Conservation (phyloP, 2,113 vertebrate genomes). For the Cairina moschata region DNA sequence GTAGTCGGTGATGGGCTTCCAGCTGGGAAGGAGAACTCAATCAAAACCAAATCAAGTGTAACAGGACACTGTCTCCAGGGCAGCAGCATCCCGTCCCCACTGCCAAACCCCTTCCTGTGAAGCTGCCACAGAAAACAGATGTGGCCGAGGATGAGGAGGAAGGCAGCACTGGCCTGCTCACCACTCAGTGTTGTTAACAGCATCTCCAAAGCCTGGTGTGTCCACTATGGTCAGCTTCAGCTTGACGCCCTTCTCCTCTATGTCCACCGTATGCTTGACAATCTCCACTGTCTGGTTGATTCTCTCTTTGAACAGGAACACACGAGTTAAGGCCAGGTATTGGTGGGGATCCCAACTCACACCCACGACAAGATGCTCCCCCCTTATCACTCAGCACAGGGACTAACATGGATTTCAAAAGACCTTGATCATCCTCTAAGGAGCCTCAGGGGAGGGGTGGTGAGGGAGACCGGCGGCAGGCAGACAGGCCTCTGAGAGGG, state of each 20-base stretch:
- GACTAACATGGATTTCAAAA: neutral
- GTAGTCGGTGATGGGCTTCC: slow-evolving; percentile 97
- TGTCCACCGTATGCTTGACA: slow-evolving; percentile 97
- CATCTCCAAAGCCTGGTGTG: slow-evolving; percentile 96
- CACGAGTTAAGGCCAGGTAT: neutral
- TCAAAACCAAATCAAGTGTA: neutral
- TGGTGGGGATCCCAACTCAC: neutral
- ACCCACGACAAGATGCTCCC: neutral
- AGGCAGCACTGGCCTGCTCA: slow-evolving; percentile 70
- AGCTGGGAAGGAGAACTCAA: slow-evolving; percentile 75
- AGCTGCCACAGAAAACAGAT: neutral
- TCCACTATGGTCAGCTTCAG: slow-evolving; percentile 98
- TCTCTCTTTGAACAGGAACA: slow-evolving; percentile 79
- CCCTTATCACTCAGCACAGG: neutral
- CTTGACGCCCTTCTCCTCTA: slow-evolving; percentile 98
- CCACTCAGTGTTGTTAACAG: slow-evolving; percentile 98
- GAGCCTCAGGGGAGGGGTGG: neutral
- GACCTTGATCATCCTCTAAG: neutral
- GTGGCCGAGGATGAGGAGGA: neutral
- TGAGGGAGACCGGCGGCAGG: neutral
- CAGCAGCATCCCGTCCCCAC: neutral
- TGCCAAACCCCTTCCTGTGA: neutral
- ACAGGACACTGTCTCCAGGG: neutral
- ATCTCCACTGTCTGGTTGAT: slow-evolving; percentile 98
- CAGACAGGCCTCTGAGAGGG: neutral